These are phyloP conservation scores for Rhipidura dahli DNA, from an alignment of 2,113 vertebrate species.

Conservation along the genomic window DNA sequence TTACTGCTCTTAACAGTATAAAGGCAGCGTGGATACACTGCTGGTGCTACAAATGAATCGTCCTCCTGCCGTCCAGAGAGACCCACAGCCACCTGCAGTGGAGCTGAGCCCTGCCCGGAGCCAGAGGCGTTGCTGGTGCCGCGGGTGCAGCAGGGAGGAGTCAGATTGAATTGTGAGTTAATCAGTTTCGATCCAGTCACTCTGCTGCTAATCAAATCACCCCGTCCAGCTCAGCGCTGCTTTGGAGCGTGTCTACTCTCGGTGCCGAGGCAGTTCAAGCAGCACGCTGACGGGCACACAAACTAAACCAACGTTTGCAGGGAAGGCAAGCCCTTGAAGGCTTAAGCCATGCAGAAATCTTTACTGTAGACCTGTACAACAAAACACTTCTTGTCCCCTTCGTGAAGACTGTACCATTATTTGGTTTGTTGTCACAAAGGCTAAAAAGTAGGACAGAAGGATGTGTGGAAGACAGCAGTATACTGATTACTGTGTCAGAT, in stretches of 20 bases:
- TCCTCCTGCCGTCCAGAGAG: background rate
- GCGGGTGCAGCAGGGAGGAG: background rate
- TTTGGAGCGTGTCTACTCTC: background rate
- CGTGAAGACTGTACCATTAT: background rate
- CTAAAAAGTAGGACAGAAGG: background rate
- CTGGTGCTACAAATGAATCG: background rate
- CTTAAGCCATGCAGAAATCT: background rate
- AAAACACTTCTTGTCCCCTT: background rate
- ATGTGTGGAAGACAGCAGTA: background rate
- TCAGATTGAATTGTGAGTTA: background rate
- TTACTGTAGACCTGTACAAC: background rate
- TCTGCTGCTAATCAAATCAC: background rate
- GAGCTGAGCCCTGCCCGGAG: background rate
- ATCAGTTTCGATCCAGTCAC: background rate
- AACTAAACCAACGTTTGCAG: background rate
- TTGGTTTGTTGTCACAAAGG: background rate
- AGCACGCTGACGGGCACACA: background rate
- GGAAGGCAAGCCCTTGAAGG: background rate
- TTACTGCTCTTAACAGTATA: background rate
- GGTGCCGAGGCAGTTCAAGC: background rate
- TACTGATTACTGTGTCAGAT: rapidly evolving
- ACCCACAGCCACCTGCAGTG: background rate
- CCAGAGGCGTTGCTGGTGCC: background rate
- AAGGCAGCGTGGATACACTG: background rate
- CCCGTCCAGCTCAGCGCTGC: background rate